Percentiles rank a stretch among this genome's conserved stretches.
Conservation (phyloP, 2,888 invertebrate species). For the Thymelicus sylvestris region DNA sequence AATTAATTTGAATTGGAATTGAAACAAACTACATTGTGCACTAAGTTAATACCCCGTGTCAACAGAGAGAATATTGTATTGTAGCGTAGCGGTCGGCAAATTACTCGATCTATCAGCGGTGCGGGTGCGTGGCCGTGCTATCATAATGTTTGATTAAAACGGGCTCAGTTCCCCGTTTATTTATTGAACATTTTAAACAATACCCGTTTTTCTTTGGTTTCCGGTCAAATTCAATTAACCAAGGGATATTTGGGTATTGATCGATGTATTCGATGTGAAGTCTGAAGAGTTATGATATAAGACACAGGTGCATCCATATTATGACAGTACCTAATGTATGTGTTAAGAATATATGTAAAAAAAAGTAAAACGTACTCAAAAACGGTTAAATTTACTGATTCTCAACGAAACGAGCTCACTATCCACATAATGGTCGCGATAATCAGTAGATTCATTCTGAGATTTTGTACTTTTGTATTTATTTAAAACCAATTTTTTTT, state of each 20-base stretch:
- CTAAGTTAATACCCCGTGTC: slow-evolving; percentile 38
- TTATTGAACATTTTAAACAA: slow-evolving; percentile 51
- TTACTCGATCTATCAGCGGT: slow-evolving; percentile 67
- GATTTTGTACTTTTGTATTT: no score
- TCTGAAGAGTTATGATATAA: not conserved
- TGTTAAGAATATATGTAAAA: no score
- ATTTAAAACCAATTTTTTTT: no score
- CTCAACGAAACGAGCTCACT: no score
- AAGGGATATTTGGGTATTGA: not conserved
- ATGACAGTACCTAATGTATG: no score
- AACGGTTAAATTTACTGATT: no score
- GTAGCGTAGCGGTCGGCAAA: slow-evolving; percentile 51
- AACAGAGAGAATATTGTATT: slow-evolving; percentile 53
- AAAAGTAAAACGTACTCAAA: no score
- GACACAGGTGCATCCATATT: no score
- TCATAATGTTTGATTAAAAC: slow-evolving; percentile 66
- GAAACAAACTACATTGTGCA: slow-evolving; percentile 2
- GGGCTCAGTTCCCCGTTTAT: slow-evolving; percentile 53
- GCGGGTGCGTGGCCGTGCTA: slow-evolving; percentile 49
- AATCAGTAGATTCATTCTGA: no score
- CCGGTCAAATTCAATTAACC: slow-evolving; percentile 10
- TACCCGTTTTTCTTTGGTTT: slow-evolving; percentile 33
- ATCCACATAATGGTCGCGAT: no score
- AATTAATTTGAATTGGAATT: slow-evolving; percentile 8
- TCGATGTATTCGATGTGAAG: not conserved